These are phyloP conservation scores for Phasianus colchicus DNA, from an alignment of 2,113 vertebrate genomes.

Conservation along the genomic window DNA sequence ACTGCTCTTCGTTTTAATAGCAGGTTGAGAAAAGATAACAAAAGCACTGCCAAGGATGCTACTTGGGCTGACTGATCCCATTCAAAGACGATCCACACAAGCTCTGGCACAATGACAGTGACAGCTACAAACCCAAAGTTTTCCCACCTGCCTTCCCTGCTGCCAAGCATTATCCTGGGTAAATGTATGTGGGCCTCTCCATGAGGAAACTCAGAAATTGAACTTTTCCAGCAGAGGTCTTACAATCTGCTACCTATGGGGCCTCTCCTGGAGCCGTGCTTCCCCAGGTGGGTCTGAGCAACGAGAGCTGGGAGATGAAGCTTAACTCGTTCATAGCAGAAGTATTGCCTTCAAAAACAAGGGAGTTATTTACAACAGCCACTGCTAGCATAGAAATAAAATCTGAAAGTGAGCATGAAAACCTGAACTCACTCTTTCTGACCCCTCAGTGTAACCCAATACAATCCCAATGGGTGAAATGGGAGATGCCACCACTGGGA, in stretches of 20 bases:
- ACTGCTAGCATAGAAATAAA: background rate
- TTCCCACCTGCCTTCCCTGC: background rate
- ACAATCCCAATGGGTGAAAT: background rate
- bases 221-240: background rate
- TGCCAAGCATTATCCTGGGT: background rate
- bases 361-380: background rate
- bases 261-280: background rate
- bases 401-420: rapidly evolving
- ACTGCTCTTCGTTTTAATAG: background rate
- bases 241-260: background rate
- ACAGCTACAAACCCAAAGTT: background rate
- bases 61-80: slow-evolving; percentile 12
- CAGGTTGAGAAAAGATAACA: slow-evolving; percentile 21
- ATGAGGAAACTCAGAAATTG: background rate
- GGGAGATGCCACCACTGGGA: rapidly evolving
- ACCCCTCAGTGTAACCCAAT: rapidly evolving
- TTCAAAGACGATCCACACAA: slow-evolving; percentile 14
- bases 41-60: background rate
- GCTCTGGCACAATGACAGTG: background rate
- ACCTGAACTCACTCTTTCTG: background rate
- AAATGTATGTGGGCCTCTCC: background rate
- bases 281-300: background rate
- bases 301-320: background rate
- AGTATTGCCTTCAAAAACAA: background rate
- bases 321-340: background rate